Base-by-base conservation (phyloP, 2,888 invertebrate genomes). In the Xanthia icteritia region DNA sequence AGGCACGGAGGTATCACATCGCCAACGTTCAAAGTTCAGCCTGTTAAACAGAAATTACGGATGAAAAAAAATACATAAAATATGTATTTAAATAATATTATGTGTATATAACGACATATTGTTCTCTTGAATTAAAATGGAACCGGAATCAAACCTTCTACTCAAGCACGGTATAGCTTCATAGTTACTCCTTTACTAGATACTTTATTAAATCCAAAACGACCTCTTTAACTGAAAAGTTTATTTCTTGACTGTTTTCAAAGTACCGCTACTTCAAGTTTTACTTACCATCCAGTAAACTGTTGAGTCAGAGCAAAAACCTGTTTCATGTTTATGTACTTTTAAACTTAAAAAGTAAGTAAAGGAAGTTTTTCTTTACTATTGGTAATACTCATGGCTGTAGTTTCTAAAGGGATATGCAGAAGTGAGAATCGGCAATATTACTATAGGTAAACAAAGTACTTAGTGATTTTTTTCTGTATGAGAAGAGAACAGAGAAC, bases 201-300 rank as follows among this genome's bases (percentile, higher is more conserved):
- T 45, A 76, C 82, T 80, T 69, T 82, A 64, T 69, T 65, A 73
- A 66, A 82, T 77, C 56, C 65, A 71, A 67, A 64, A 58, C 63
- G 70, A 68, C 73, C 73, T 73, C 70, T 66, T 73, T 65, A 77
- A 81, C 51, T 68, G 27, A 36, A 76, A 76, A 81, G 63, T 73
- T 77, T 73, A 81, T 83, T 84, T 80, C 84, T 80, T 81, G 77
- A 71, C 77, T 64, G 73, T 81, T 83, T 68, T 45, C 39, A 64
- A 83, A 83, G 66, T 84, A 81, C 54, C 39, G 54, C 58, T 68
- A 36, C 42, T 80, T 67, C 54, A 74, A 85, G 77, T 85, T 85
- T 77, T 74, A 77, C 74, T 82, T 48, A 45, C 60, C 70, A 73
- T 76, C 61, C 27, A 74, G 82, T 74, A 74, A 77, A 83, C 72